Percentiles rank a stretch among this genome's conserved stretches.
Conservation (phyloP, 2,113 vertebrate genomes). For the Lampris incognitus region DNA sequence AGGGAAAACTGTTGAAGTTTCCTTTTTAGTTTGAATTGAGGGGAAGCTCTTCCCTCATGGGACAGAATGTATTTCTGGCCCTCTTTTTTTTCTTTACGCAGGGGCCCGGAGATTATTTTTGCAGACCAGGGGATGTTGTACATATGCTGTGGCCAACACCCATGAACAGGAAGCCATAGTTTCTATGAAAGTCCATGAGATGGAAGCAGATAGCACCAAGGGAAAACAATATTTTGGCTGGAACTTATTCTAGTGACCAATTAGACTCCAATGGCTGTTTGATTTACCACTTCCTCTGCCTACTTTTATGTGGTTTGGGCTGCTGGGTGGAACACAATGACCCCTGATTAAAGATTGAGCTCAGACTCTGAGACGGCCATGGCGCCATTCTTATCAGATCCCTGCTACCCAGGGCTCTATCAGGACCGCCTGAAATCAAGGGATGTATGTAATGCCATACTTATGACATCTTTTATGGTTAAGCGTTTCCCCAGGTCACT, state of each 20-base stretch:
- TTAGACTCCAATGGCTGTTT: constrained; percentile 77
- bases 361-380: constrained; percentile 61
- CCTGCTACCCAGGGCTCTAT: constrained; percentile 58
- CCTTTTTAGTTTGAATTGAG: constrained; percentile 43
- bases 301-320: constrained; percentile 76
- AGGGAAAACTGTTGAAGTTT: constrained; percentile 62
- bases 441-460: constrained; percentile 16
- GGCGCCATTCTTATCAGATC: constrained; percentile 80
- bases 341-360: constrained; percentile 78
- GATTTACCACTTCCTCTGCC: constrained; percentile 78
- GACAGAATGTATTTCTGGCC: constrained; percentile 78
- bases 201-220: constrained; percentile 87
- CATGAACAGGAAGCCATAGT: constrained; percentile 91
- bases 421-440: constrained; percentile 66
- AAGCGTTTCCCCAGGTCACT: neutral
- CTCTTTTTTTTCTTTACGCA: constrained; percentile 76
- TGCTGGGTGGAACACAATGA: constrained; percentile 78
- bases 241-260: constrained; percentile 80
- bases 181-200: constrained; percentile 89
- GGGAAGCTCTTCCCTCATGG: constrained; percentile 70
- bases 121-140: constrained; percentile 86
- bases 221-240: constrained; percentile 81
- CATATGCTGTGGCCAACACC: constrained; percentile 81
- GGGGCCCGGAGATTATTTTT: constrained; percentile 89
- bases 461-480: neutral